These are phyloP conservation scores for Aegypius monachus DNA, from an alignment of 2,113 vertebrate species.

Conservation along the genomic window DNA sequence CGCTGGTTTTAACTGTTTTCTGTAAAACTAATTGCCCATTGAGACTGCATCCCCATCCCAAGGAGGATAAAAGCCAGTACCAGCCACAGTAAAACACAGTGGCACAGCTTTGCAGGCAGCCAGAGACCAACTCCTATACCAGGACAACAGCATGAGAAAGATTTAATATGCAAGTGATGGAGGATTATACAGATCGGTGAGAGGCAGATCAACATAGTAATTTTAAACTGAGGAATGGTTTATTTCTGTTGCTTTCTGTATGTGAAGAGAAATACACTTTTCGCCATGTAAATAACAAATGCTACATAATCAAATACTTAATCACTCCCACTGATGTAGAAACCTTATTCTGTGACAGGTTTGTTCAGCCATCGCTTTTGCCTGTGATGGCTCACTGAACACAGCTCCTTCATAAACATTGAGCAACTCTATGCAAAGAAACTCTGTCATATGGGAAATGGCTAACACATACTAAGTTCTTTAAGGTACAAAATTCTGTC, in stretches of 20 bases:
- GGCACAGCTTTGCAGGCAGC: neutral
- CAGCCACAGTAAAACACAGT: neutral
- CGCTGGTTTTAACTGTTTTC: neutral
- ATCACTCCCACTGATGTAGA: too few relatives aligned
- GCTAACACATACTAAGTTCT: neutral
- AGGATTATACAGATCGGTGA: neutral
- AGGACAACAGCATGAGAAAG: neutral
- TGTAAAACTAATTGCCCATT: fast-evolving
- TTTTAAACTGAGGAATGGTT: neutral
- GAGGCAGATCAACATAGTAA: neutral
- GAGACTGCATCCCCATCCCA: too few relatives aligned
- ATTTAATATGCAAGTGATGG: neutral
- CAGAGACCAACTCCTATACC: neutral
- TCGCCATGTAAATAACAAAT: neutral
- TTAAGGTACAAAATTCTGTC: neutral
- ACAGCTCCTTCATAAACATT: neutral
- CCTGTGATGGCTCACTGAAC: neutral
- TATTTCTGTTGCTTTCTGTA: neutral
- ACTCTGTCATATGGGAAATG: neutral
- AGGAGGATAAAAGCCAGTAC: neutral
- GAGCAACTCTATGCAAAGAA: neutral
- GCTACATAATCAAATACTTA: neutral
- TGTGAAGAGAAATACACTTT: neutral
- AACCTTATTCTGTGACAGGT: neutral
- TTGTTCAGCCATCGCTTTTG: too few relatives aligned